Evolutionary conservation across 2,888 invertebrate species (phyloP), one percentile per base, ranked within the genome.

Genomic region (Meteorus colon): DNA sequence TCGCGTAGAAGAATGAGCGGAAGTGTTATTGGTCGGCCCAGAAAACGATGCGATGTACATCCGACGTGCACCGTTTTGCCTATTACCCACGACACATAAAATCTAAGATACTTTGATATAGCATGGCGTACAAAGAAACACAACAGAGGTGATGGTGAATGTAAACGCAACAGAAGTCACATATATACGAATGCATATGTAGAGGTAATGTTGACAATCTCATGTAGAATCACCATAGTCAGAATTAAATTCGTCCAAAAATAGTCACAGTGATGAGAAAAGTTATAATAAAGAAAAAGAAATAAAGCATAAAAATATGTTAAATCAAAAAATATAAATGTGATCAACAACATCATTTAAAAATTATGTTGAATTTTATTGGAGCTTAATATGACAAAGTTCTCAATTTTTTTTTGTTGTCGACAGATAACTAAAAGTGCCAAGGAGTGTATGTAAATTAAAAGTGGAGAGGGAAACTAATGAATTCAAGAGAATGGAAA

Each of bases 41-140:
- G 76, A 55, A 76, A 76, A 55, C 63, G 67, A 29, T 69, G 63
- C 59, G 70, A 51, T 48, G 71, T 75, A 73, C 74, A 76, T 77
- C 77, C 78, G 70, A 77, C 45, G 73, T 74, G 69, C 73, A 79
- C 73, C 79, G 74, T 79, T 79, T 80, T 77, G 71, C 76, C 76
- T 77, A 79, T 80, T 79, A 78, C 75, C 77, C 74, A 70, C 74
- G 77, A 78, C 76, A 69, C 78, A 73, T 80, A 77, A 80, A 79
- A 75, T 78, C 75, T 75, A 71, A 75, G 74, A 77, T 76, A 75
- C 74, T 3, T 1, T 75, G 67, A 31, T 66, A 6, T 71, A 24
- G 29, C 16, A 34, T 66, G 62, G 66, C 63, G 73, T 65, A 60
- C 73, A 62, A 34, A 76, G 69, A 62, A 31, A 34, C 48, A 74